Evolutionary conservation across 2,797 vertebrate genomes (phyloP).

Genomic region (Hozukius guyotensis): DNA sequence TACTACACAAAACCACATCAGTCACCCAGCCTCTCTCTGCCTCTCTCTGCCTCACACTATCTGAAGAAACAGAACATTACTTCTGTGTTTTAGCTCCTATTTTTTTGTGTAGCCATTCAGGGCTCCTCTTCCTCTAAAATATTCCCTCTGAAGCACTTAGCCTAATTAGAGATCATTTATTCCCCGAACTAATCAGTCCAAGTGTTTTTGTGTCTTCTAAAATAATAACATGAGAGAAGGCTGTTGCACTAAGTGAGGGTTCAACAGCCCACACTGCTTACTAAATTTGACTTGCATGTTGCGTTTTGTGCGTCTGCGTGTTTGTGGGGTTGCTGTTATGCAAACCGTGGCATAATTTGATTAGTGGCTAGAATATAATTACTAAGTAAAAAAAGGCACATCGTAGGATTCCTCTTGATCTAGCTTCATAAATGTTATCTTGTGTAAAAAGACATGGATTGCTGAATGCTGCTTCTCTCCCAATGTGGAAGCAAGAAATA

Average conservation of each 20-base stretch:
- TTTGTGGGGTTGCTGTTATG: constrained; percentile 45
- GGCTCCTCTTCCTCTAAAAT: constrained; percentile 62
- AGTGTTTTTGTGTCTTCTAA: constrained; percentile 80
- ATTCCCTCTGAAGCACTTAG: constrained; percentile 82
- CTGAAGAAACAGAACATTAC: constrained; percentile 30
- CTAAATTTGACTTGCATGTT: constrained; percentile 65
- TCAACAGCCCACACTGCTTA: constrained; percentile 63
- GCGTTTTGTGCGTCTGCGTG: constrained; percentile 16
- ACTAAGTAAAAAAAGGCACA: constrained; percentile 31
- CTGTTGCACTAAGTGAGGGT: constrained; percentile 62
- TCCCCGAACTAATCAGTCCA: constrained; percentile 82
- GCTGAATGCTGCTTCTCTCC: background rate
- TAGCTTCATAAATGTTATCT: constrained; percentile 55
- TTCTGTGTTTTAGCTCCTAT: constrained; percentile 33
- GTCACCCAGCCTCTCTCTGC: background rate
- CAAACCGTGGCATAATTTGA: constrained; percentile 63
- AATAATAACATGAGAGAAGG: constrained; percentile 74
- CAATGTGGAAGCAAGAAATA: background rate
- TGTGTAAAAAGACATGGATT: constrained; percentile 21
- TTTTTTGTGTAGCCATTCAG: constrained; percentile 41
- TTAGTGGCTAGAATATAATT: constrained; percentile 61
- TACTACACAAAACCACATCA: constrained; percentile 3
- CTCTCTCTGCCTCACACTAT: constrained; percentile 8
- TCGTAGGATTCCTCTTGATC: constrained; percentile 45
- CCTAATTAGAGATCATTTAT: constrained; percentile 84